Evolutionary conservation across 1,140 invertebrate species (phyloP), one percentile per base, ranked within the genome.

Genomic region (Thalassaphorura encarpata): DNA sequence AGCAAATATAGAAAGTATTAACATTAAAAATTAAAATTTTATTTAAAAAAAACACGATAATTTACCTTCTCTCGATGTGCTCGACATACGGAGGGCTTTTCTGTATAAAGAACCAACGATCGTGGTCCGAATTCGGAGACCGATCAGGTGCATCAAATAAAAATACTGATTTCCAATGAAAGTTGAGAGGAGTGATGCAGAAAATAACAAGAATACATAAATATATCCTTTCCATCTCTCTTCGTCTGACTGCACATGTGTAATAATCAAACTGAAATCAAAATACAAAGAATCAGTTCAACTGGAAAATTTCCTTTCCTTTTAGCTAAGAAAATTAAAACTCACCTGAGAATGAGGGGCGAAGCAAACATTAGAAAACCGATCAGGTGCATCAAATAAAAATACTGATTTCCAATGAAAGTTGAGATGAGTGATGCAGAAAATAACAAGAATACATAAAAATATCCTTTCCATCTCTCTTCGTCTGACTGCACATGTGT

Each of bases 91-190:
- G 41, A 89, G 69, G 11, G 68, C 60, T 64, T 98, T 98, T 67
- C 84, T 79, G 70, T 98, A 99, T 61, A 98, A 89, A 49, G 91
- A 82, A 60, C 89, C 87, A 11, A 93, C 91, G 23, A 98, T 73
- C 0, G 89, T 84, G 0, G 93, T 94, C 56, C 94, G 76, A 61
- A 98, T 84, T 33, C 88, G 78, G 74, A 97, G 81, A 6, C 93
- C 94, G 23, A 97, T 83, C 28, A 93, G 72, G 67, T 88, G 89
- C 86, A 94, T 92, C 36, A 83, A 77, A 67, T 90, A 83, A 70
- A 93, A 93, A 72, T 95, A 95, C 61, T 92, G 88, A 0, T 85
- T 81, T 16, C 96, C 70, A 11, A 97, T 73, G 43, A 98, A 69
- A 0, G 93, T 97, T 73, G 97, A 90, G 16, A 88, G 68, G 0